Base-by-base conservation (phyloP, 2,888 invertebrate species). In the Lasioglossum marginatum region DNA sequence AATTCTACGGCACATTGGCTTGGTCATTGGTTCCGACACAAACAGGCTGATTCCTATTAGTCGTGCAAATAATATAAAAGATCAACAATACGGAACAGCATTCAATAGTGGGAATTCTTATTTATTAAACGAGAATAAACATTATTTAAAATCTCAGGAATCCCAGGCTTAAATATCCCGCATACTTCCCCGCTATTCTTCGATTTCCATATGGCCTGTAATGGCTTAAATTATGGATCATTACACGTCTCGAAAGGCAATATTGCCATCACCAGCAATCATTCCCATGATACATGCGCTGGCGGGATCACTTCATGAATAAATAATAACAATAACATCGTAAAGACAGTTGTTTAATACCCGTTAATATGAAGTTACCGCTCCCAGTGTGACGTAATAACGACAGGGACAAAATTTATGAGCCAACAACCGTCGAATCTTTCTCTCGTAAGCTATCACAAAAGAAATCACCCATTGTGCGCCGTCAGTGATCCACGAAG, bases 401-500 rank as follows among this genome's bases (percentile, higher is more conserved):
- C 23, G n/a, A 37, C 23, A 40, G 19, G 34, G 34, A 66, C 66
- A 19, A 23, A 68, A 68, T 12, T 37, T n/a, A 68, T 40, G 37
- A 23, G 37, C 23, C 68, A 37, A n/a, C 60, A 43, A 31, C 60
- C 31, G 43, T 76, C 75, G 75, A 43, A 31, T 63, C 75, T 60
- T 37, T 37, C 68, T 40, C 34, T 23, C 23, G 37, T 14, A n/a
- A 45, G 4, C 23, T 19, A 27, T 31, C 31, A 10, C 66, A 31
- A 37, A n/a, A 63, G 19, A 76, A 57, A 31, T n/a, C 60, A 31
- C 37, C 45, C 5, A 66, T 31, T 48, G 77, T 68, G 37, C 34
- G 43, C 16, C 48, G 68, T 68, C 63, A 76, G 60, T 52, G 37
- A 66, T 48, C 77, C 77, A 37, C 37, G 77, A 37, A 68, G 40